Evolutionary conservation across 2,888 invertebrate species (phyloP), one percentile per base, ranked within the genome.

Genomic region (Tetrapedia diversipes): DNA sequence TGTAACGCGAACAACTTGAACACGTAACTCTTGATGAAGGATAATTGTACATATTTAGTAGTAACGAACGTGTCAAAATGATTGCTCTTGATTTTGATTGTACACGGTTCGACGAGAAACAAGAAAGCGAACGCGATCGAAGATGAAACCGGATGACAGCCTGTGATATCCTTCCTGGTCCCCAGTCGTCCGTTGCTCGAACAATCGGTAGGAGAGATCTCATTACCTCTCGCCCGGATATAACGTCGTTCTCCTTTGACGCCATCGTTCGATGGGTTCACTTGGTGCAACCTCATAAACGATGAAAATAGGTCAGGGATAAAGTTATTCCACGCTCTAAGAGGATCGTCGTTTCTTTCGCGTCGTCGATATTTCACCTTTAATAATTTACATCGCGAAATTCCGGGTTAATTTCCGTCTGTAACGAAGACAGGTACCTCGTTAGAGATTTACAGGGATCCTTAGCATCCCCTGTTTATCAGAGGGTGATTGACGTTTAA

Each of bases 291-390:
- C 66, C 66, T 84, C 71, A 64, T 79, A 66, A 75, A 72, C 37
- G 70, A 69, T 61, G 78, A 67, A 85, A 85, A 63, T 83, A 56
- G 85, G 85, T 83, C 83, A 83, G 75, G 83, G 75, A 77, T 83
- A 60, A 70, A 77, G 61, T 68, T 79, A 77, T 78, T 67, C 56
- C 51, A 66, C 11, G 29, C 19, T 47, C 32, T 63, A 66, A 60
- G 63, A 75, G 56, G 71, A 65, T 57, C 77, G 54, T 60, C 54
- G 61, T 24, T 53, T 63, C 69, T 69, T 77, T 76, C 64, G 64
- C 65, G 49, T 65, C 60, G 68, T 19, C 56, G 68, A 60, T 76
- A 69, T 76, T 65, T 47, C 64, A 45, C 19, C 69, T 53, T 59
- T 75, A 77, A 71, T 77, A 78, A 71, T 51, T 60, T 43, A 49